Evolutionary conservation across 2,797 vertebrate genomes (phyloP).

Genomic region (Acipenser ruthenus): DNA sequence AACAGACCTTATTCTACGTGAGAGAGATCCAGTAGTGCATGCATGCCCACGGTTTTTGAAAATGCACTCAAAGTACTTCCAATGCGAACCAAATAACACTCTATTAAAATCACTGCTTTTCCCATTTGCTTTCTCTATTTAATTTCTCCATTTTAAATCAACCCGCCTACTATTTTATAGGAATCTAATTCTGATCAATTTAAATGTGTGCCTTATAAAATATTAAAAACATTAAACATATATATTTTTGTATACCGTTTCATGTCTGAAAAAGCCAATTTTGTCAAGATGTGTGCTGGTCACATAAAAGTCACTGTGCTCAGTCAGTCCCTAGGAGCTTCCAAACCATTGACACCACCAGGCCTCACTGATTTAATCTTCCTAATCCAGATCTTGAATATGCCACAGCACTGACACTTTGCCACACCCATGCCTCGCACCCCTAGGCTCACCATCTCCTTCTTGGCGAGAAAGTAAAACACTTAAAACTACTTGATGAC

Average conservation of each 20-base stretch:
- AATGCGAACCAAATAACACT: background rate
- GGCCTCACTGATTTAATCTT: too few species aligned
- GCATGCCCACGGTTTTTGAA: background rate
- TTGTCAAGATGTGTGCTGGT: too few species aligned
- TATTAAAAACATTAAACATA: background rate
- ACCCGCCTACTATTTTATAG: background rate
- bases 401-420: background rate
- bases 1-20: background rate
- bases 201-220: background rate
- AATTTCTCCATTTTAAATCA: background rate
- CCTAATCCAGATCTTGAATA: background rate
- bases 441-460: background rate
- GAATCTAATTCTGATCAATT: background rate
- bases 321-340: too few species aligned
- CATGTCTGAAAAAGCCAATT: too few species aligned
- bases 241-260: too few species aligned
- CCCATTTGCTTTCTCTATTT: background rate
- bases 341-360: too few species aligned
- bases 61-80: background rate
- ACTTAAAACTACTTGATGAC: conserved; percentile 1
- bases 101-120: background rate
- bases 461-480: background rate
- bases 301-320: too few species aligned
- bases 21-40: background rate
- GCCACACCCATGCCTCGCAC: background rate